A percentile compares a stretch with the other conserved stretches of the same genome.
Evolutionary conservation across 2,113 vertebrate species (phyloP).

Genomic region (Crocuta crocuta): DNA sequence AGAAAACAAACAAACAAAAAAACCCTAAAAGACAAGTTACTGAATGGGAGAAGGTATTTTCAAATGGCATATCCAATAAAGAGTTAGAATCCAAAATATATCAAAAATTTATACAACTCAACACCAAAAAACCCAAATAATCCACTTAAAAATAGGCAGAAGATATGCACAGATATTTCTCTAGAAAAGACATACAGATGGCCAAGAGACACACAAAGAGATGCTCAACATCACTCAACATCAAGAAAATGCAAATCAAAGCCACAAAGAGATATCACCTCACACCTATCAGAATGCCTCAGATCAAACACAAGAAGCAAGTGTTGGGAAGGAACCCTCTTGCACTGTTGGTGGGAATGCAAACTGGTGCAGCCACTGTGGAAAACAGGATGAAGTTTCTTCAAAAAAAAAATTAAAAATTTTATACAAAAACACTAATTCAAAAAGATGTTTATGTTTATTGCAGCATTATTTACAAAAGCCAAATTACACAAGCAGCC

Average conservation of each 20-base stretch:
- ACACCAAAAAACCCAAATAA: neutral
- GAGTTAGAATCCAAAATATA: neutral
- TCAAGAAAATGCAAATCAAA: neutral
- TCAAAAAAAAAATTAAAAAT: neutral
- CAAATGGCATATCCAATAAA: neutral
- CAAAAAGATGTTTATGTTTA: neutral
- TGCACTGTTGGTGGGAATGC: neutral
- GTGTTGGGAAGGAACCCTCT: too few species aligned
- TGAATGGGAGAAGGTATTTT: neutral
- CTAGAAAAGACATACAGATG: neutral
- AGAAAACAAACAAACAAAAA: neutral
- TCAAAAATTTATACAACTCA: neutral
- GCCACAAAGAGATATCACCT: neutral
- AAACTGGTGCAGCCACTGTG: neutral
- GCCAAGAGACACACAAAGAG: neutral
- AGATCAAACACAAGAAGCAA: too few species aligned
- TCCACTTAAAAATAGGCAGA: neutral
- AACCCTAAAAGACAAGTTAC: neutral
- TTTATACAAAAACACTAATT: neutral
- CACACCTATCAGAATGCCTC: too few species aligned
- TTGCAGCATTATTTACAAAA: neutral
- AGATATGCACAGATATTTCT: neutral
- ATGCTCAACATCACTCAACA: neutral
- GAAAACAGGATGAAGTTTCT: neutral
- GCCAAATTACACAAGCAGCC: neutral